Percentiles rank a stretch among this genome's conserved stretches.
Evolutionary conservation across 2,797 vertebrate species (phyloP).

Genomic region (Danio jaintianensis): DNA sequence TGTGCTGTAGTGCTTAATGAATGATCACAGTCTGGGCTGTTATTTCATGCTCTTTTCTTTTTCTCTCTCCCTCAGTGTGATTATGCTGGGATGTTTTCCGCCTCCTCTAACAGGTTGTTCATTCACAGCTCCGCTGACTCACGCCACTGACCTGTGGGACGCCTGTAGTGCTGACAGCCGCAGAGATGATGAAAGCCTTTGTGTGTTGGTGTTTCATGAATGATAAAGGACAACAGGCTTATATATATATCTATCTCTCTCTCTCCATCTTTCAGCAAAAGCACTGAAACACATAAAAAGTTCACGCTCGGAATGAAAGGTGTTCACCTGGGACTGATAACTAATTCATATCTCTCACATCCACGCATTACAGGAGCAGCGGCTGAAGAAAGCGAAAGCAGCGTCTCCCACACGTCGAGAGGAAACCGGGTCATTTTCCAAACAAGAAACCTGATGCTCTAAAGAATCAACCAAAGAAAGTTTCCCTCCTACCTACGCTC

Average conservation of each 20-base stretch:
- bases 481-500: background rate
- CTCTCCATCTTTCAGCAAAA: constrained; percentile 5
- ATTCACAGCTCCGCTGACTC: constrained; percentile 9
- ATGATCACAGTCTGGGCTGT: background rate
- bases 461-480: background rate
- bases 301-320: background rate
- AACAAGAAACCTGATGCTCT: background rate
- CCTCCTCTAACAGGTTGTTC: constrained; percentile 2
- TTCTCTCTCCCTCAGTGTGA: background rate
- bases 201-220: constrained; percentile 20
- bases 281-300: background rate
- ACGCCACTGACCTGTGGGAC: background rate
- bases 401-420: background rate
- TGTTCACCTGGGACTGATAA: background rate
- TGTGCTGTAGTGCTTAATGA: background rate
- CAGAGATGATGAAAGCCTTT: constrained; percentile 27
- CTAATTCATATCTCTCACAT: constrained; percentile 16
- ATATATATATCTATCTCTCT: background rate
- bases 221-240: constrained; percentile 1
- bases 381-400: background rate
- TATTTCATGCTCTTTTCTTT: background rate
- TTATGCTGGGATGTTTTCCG: background rate
- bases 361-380: constrained; percentile 4
- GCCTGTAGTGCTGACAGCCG: constrained; percentile 3
- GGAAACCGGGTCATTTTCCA: background rate